These are phyloP conservation scores for Philonicus albiceps DNA, from an alignment of 2,888 invertebrate genomes.

Conservation along the genomic window DNA sequence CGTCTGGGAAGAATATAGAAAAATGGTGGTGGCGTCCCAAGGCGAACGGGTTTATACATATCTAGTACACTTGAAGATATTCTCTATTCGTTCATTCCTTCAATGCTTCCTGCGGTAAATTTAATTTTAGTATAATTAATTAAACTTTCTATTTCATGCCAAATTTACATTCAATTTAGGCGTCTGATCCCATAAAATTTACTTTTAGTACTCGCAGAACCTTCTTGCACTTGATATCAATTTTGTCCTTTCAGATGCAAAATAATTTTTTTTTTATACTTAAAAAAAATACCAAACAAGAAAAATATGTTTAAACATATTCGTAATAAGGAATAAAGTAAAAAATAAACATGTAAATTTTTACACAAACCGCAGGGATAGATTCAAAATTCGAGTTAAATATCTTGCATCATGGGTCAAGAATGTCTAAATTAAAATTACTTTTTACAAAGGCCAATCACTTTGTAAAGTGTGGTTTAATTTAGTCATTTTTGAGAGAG, in stretches of 20 bases:
- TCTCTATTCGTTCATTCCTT: background rate
- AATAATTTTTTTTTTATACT: too few relatives aligned
- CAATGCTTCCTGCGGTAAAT: slow-evolving; percentile 38
- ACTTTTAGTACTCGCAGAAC: background rate
- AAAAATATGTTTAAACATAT: too few relatives aligned
- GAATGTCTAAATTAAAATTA: too few relatives aligned
- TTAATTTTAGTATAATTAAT: slow-evolving; percentile 52
- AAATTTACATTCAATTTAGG: slow-evolving; percentile 60
- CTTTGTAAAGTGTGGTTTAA: too few relatives aligned
- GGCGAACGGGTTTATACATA: background rate
- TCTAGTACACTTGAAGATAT: background rate
- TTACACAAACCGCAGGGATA: too few relatives aligned
- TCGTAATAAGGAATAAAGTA: too few relatives aligned
- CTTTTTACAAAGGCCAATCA: too few relatives aligned
- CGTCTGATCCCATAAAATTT: slow-evolving; percentile 48
- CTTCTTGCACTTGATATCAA: background rate
- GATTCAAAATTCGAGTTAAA: too few relatives aligned
- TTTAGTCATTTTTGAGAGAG: too few relatives aligned
- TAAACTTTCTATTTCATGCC: slow-evolving; percentile 60
- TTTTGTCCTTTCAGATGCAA: background rate
- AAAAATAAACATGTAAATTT: too few relatives aligned
- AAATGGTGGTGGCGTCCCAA: slow-evolving; percentile 2
- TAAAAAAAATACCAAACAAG: too few relatives aligned
- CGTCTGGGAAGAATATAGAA: background rate
- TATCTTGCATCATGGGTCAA: too few relatives aligned